Conservation (phyloP, 2,888 invertebrate species). For the Antheraea yamamai region DNA sequence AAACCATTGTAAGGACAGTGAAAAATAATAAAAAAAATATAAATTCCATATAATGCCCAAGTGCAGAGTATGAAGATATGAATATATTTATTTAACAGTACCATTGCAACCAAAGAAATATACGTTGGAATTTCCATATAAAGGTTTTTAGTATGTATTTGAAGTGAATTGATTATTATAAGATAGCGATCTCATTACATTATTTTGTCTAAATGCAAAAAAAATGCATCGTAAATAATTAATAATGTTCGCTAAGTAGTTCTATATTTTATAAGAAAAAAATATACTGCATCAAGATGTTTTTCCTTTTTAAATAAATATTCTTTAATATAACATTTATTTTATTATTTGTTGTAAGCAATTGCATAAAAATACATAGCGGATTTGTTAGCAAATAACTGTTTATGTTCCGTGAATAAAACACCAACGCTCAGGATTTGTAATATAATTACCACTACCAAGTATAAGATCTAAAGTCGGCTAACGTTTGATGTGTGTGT, state of each 20-base stretch:
- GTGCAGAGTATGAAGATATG: background rate
- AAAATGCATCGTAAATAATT: background rate
- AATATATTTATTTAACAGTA: background rate
- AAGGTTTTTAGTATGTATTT: background rate
- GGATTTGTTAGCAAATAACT: too few species aligned
- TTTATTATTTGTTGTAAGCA: background rate
- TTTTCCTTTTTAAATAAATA: background rate
- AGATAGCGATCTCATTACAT: too few species aligned
- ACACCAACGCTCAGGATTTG: background rate
- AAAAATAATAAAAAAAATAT: background rate
- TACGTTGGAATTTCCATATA: background rate
- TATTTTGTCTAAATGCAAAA: background rate
- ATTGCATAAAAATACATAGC: too few species aligned
- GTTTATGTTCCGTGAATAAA: too few species aligned
- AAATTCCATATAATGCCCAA: background rate
- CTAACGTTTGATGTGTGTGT: slow-evolving; percentile 16
- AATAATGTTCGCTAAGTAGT: background rate
- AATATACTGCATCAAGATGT: background rate
- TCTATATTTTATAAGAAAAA: background rate
- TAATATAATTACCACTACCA: background rate
- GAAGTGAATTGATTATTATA: background rate
- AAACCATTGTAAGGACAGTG: background rate
- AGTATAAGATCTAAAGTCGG: background rate
- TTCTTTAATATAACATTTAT: too few species aligned
- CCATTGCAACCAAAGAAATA: background rate